Base-by-base conservation (phyloP, 2,113 vertebrate species). In the Alouatta palliata region DNA sequence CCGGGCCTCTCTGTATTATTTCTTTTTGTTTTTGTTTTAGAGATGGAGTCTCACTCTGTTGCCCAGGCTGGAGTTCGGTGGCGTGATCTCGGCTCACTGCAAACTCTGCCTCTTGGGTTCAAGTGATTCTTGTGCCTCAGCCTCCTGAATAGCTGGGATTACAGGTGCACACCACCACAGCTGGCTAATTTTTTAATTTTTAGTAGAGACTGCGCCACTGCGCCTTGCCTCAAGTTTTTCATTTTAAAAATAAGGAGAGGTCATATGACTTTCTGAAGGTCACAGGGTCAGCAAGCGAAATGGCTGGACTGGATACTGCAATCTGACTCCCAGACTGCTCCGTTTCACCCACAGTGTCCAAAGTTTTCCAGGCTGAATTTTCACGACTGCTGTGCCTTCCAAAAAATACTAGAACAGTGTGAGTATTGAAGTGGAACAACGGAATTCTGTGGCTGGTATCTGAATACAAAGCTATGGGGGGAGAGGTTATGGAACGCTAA, bases 401-500 rank as follows among this genome's bases (percentile, higher is more conserved):
- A 94, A 98, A 97, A 82, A 97, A 98, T 95, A 98, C 0, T 6
- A 98, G 98, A 54, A 98, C 96, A 89, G 83, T 83, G 0, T 97
- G 56, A 58, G 66, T 64, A 81, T 97, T 95, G 91, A 81, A 73
- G 19, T 76, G 68, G 5, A 95, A 71, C 82, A 95, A 79, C 9
- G 61, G 94, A 95, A 81, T 81, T 30, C 49, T 66, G 90, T 91
- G 88, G 85, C 88, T 97, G 49, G 80, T 92, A 27, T 92, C 96
- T 37, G 95, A 95, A 89, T 89, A 52, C 89, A 32, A 43, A 58
- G 93, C 94, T 95, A 96, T 90, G 43, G 96, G 93, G 70, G 70
- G 97, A 95, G 95, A 96, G 71, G 80, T 97, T 89, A 91, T 97
- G 98, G 97, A 98, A 96, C 95, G 97, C 97, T 95, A 98, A 96